Percentiles rank a stretch among this genome's conserved stretches.
phyloP scores from a whole-genome alignment of 2,888 invertebrate species.

The Drosophila nr. perissopoda region DNA sequence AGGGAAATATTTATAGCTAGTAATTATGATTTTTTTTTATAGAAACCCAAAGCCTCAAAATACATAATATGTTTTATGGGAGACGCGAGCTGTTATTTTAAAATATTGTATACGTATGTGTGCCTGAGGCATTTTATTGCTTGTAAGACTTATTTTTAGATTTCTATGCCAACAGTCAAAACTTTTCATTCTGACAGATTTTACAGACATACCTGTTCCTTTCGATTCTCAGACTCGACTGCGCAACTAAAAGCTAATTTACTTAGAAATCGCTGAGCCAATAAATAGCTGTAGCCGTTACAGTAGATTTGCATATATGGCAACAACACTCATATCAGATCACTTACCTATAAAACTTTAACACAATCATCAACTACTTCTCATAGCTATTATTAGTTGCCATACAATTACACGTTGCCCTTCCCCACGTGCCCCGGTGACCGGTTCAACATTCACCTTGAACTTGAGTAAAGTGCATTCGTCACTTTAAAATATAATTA shows the following conservation, averaged over 20 bases:
- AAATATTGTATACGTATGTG: not conserved
- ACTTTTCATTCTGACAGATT: not conserved
- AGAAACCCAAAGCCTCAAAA: not conserved
- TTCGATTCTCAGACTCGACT: not conserved
- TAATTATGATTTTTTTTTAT: not conserved
- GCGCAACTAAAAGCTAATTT: not conserved
- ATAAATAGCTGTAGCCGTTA: not conserved
- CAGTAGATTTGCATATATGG: not conserved
- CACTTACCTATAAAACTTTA: not conserved
- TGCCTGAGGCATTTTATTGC: not conserved
- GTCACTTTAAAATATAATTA: constrained; percentile 7
- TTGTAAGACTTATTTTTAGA: not conserved
- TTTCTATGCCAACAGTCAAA: not conserved
- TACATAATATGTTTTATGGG: not conserved
- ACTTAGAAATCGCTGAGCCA: no score
- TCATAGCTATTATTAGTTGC: constrained; percentile 13
- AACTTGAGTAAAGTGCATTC: constrained; percentile 58
- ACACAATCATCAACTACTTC: constrained; percentile 12
- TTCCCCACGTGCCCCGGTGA: constrained; percentile 16
- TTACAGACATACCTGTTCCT: not conserved
- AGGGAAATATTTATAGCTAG: not conserved
- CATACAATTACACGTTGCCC: constrained; percentile 17
- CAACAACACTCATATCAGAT: constrained; percentile 9
- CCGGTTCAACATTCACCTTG: constrained; percentile 50
- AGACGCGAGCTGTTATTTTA: not conserved